phyloP scores from a whole-genome alignment of 1,140 invertebrate genomes.

The Papilio glaucus region DNA sequence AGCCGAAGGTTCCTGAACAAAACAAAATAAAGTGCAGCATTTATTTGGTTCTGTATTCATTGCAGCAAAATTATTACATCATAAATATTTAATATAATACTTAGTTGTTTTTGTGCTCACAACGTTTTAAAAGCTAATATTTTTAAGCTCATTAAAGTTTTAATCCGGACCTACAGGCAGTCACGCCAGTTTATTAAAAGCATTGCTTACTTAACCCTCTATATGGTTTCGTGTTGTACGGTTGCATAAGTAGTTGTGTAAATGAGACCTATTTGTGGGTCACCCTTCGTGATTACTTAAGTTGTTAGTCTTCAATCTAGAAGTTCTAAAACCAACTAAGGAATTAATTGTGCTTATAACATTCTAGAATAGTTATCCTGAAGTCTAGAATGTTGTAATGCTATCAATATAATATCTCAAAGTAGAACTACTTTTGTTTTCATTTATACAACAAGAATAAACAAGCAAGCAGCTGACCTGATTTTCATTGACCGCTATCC shows the following conservation, averaged over 20 bases:
- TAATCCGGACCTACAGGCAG: not conserved
- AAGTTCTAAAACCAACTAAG: too few species aligned
- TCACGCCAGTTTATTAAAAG: slow-evolving; percentile 1
- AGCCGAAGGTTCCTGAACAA: too few species aligned
- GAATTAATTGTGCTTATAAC: too few species aligned
- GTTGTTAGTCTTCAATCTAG: too few species aligned
- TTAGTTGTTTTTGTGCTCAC: not conserved
- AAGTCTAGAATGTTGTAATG: too few species aligned
- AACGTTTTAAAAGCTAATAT: not conserved
- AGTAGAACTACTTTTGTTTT: too few species aligned
- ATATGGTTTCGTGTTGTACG: not conserved
- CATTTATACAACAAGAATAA: too few species aligned
- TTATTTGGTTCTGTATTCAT: not conserved
- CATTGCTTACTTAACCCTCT: not conserved
- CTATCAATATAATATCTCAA: too few species aligned
- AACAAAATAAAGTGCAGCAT: not conserved
- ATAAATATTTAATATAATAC: not conserved
- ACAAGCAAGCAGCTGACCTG: too few species aligned
- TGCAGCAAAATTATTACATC: too few species aligned
- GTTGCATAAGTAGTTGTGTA: not conserved
- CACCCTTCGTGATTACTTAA: not conserved
- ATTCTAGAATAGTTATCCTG: too few species aligned
- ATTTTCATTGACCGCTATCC: too few species aligned
- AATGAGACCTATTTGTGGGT: not conserved
- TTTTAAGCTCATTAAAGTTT: not conserved